Base-by-base conservation (phyloP, 2,888 invertebrate species). In the Hydraecia micacea region DNA sequence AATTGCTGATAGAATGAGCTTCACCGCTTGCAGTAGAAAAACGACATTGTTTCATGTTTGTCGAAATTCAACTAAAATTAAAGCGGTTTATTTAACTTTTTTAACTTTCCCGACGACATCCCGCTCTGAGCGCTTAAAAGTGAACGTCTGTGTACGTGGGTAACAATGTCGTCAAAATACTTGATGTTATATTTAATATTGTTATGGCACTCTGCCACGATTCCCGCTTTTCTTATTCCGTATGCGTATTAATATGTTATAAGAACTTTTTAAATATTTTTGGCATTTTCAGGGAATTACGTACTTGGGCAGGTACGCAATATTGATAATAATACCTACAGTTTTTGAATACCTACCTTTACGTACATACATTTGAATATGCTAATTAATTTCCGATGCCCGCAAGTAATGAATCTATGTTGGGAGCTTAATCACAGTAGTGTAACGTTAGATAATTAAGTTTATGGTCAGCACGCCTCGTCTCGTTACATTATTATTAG, bases 401-500 rank as follows among this genome's bases (percentile, higher is more conserved):
- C 21, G 32, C 25, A 36, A 60, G 42, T 72, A 32, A 36, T 32
- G 0, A 71, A 71, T 52, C 28, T 66, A 32, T 58, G 68, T 68
- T 68, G 13, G 63, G 32, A 62, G 15, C 21, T 52, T 15, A 70
- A 75, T 73, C 46, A 68, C 58, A 62, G 13, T 28, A n/a, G 63
- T 70, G 49, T 70, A 67, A 67, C 39, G 18, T 46, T 63, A n/a
- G 39, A 69, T 67, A 67, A 77, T 75, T 73, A 70, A 46, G 55
- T 83, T 81, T 76, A 87, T 77, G 63, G 42, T 42, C 62, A 65
- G 66, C 32, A 74, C 11, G 28, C 36, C 25, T 67, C 63, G 67
- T 66, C 39, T 55, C 66, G 28, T 79, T 75, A 73, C n/a, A 69
- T 77, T 80, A 83, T 73, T 69, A 80, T 79, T 46, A 74, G 18